These are phyloP conservation scores for Acanthoscelides obtectus DNA, from an alignment of 2,888 invertebrate species.

Conservation along the genomic window DNA sequence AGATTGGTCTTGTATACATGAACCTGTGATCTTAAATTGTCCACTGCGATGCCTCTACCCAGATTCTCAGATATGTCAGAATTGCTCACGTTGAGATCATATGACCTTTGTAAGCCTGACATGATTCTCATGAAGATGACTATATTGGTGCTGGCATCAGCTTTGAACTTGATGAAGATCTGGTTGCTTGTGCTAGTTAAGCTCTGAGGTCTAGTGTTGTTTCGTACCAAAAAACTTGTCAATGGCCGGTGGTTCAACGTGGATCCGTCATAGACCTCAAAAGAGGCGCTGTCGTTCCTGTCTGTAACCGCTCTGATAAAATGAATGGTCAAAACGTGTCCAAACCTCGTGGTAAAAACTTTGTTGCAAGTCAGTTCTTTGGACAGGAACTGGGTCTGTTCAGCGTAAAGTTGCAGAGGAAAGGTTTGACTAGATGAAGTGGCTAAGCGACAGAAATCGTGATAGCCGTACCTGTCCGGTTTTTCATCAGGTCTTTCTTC, in stretches of 20 bases:
- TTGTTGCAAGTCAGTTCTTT: slow-evolving; percentile 71
- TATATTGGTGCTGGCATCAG: slow-evolving; percentile 67
- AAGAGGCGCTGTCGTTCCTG: slow-evolving; percentile 66
- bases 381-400: slow-evolving; percentile 70
- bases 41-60: slow-evolving; percentile 91
- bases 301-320: slow-evolving; percentile 78
- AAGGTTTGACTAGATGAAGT: slow-evolving; percentile 76
- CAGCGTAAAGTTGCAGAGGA: slow-evolving; percentile 77
- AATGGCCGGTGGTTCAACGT: slow-evolving; percentile 66
- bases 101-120: slow-evolving; percentile 71
- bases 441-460: slow-evolving; percentile 81
- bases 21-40: slow-evolving; percentile 85
- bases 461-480: slow-evolving; percentile 69
- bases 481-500: slow-evolving; percentile 73
- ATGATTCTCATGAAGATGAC: slow-evolving; percentile 75
- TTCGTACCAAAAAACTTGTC: slow-evolving; percentile 68
- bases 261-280: slow-evolving; percentile 77
- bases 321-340: slow-evolving; percentile 79
- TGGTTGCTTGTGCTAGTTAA: slow-evolving; percentile 76
- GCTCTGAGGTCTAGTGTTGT: slow-evolving; percentile 84
- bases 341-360: slow-evolving; percentile 71
- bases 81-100: slow-evolving; percentile 83
- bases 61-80: slow-evolving; percentile 84
- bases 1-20: slow-evolving; percentile 79
- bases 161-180: slow-evolving; percentile 74